Base-by-base conservation (phyloP, 2,113 vertebrate genomes). In the Neotragus moschatus region DNA sequence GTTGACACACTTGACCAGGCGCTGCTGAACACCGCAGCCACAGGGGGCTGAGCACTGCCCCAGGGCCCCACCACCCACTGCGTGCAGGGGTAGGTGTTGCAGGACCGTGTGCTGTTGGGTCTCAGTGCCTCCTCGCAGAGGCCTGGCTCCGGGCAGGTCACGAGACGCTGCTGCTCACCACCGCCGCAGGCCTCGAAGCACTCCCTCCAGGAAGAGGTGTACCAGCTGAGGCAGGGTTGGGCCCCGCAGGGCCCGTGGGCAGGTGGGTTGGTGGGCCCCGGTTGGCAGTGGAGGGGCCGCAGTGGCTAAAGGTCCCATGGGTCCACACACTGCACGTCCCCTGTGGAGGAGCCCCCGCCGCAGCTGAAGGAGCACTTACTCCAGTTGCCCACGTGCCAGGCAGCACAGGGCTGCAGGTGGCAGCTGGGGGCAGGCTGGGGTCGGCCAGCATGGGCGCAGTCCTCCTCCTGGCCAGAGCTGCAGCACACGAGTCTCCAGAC, bases 1-100 rank as follows among this genome's bases (percentile, higher is more conserved):
- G 98, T 99, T 99, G 11, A 99, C 97, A 75, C 99, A 99, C 97
- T 99, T 99, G 91, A 99, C 99, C 98, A 99, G 99, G 2, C 99
- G 99, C 17, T 98, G 98, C 98, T 99, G 99, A 60, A 99, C 85
- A 2, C 99, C 99, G 0, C 99, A 99, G 0, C 99, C 99, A 0
- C 99, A 99, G 10, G 99, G 98, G 1, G 98, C 99, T 0, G 99
- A 99, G 98, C 99, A 99, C 99, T 99, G 98, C 99, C 99, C 99
- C 99, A 99, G 56, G 99, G 99, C 3, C 99, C 99, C 80, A 99
- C 99, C 17, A 99, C 98, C 99, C 99, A 99, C 97, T 99, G 99
- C 3, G 99, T 98, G 98, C 99, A 99, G 17, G 99, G 99, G 39
- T 99, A 99, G 0, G 39, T 98, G 97, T 99, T 99, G 98, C 99